Percentiles rank a stretch among this genome's conserved stretches.
These are phyloP conservation scores for Melanotaenia pygmaea DNA, from an alignment of 2,797 vertebrate species.

Conservation along the genomic window DNA sequence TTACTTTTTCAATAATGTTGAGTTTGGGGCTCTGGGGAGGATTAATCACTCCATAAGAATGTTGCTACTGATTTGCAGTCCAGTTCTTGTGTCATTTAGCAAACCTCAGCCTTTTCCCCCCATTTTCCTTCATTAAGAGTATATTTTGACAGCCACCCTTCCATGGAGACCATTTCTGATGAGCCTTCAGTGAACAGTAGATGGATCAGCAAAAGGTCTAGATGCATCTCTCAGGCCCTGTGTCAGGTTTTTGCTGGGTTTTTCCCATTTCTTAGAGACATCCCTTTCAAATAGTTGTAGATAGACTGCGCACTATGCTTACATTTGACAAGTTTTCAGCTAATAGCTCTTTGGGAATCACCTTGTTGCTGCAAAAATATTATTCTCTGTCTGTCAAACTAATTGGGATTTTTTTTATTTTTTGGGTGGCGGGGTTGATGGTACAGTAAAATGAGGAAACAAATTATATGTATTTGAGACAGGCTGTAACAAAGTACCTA, in stretches of 20 bases:
- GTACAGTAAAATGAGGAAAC: background rate
- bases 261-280: background rate
- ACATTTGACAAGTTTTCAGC: background rate
- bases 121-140: background rate
- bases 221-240: background rate
- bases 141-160: background rate
- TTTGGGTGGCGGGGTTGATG: background rate
- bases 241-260: background rate
- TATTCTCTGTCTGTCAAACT: background rate
- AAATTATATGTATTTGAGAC: background rate
- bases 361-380: background rate
- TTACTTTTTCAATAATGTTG: background rate
- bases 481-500: background rate
- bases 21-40: background rate
- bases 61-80: background rate
- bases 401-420: background rate
- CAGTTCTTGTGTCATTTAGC: background rate
- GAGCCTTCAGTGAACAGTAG: background rate
- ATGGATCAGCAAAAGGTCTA: background rate
- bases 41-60: background rate
- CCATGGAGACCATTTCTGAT: background rate
- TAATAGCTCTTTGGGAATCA: background rate
- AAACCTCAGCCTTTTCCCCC: background rate
- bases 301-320: background rate
- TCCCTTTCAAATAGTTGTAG: background rate